These are phyloP conservation scores for Adineta ricciae DNA, from an alignment of 2,888 invertebrate genomes.

Conservation along the genomic window DNA sequence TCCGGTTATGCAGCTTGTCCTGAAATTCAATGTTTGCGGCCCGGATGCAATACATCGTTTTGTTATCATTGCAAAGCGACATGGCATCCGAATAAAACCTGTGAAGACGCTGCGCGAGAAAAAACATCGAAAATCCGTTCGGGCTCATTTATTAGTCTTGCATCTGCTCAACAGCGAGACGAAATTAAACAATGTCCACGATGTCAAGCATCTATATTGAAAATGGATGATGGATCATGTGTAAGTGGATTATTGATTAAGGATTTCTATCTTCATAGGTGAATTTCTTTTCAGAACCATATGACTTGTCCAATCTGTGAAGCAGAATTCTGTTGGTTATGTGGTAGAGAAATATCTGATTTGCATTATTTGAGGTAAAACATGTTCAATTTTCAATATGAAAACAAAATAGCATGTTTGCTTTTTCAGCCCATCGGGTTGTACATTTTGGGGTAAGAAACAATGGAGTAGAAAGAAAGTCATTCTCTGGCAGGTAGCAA, in stretches of 20 bases:
- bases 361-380: constrained; percentile 60
- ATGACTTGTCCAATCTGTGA: constrained; percentile 95
- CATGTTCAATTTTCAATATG: too few species aligned
- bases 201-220: constrained; percentile 32
- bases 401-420: background rate
- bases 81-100: constrained; percentile 96
- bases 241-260: background rate
- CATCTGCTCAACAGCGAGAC: constrained; percentile 20
- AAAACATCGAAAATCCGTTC: background rate
- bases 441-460: constrained; percentile 80
- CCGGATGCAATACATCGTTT: constrained; percentile 86
- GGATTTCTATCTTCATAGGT: background rate
- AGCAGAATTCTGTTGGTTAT: constrained; percentile 96
- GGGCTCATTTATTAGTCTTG: constrained; percentile 2
- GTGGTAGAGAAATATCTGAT: constrained; percentile 95
- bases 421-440: constrained; percentile 52
- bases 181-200: constrained; percentile 31
- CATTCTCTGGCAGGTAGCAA: constrained; percentile 87
- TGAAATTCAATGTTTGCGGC: constrained; percentile 77
- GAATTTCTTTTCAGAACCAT: constrained; percentile 53
- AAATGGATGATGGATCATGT: constrained; percentile 34
- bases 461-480: constrained; percentile 98
- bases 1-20: constrained; percentile 91
- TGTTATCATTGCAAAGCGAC: constrained; percentile 96
- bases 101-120: constrained; percentile 70